phyloP scores from a whole-genome alignment of 1,140 invertebrate genomes.

The Bilobella aurantiaca region DNA sequence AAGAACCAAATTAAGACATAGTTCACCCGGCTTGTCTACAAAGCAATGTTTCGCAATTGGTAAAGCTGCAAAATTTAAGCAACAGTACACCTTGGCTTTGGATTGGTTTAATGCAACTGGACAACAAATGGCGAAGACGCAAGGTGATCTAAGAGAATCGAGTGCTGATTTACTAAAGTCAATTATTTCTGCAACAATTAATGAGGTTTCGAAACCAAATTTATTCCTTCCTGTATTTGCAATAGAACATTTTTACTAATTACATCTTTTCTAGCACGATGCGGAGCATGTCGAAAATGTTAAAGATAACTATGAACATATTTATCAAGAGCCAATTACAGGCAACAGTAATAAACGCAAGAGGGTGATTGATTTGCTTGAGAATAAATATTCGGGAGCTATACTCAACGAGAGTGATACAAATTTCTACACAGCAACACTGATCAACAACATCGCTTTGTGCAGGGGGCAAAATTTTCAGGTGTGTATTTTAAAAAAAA shows the following conservation, averaged over 20 bases:
- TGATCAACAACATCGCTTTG: conserved; percentile 17
- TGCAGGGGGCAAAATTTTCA: conserved; percentile 24
- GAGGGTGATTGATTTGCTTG: background rate
- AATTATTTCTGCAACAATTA: background rate
- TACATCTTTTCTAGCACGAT: conserved; percentile 5
- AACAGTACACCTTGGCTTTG: conserved; percentile 22
- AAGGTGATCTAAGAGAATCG: background rate
- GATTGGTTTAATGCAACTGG: conserved; percentile 19
- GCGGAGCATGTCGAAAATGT: background rate
- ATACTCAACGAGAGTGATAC: background rate
- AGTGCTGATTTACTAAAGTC: background rate
- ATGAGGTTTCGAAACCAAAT: background rate
- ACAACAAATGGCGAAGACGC: background rate
- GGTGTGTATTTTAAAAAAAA: background rate
- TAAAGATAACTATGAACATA: conserved; percentile 6
- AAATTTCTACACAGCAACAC: background rate
- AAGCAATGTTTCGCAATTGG: conserved; percentile 12
- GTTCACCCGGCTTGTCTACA: conserved; percentile 3
- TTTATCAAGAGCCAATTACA: too few species aligned
- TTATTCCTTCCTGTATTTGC: background rate
- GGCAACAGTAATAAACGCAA: background rate
- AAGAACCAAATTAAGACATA: background rate
- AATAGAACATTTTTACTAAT: background rate
- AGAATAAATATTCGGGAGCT: background rate
- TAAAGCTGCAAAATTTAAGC: conserved; percentile 10